A percentile compares a stretch with the other conserved stretches of the same genome.
Evolutionary conservation across 2,113 vertebrate species (phyloP).

Genomic region (Athene noctua): DNA sequence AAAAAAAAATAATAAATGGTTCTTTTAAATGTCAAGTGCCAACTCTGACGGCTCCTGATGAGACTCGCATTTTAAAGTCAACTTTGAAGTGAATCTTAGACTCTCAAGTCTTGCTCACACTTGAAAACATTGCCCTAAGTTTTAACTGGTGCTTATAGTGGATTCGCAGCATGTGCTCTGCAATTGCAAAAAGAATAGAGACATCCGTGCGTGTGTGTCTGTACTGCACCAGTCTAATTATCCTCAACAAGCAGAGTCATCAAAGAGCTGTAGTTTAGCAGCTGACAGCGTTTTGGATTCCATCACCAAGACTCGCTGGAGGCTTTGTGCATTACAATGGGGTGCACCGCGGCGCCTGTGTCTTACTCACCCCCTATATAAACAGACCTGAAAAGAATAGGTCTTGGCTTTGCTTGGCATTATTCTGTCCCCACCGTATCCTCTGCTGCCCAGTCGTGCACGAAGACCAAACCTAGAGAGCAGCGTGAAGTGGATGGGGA

Average conservation of each 20-base stretch:
- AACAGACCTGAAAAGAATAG: neutral
- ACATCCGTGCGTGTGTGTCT: conserved; percentile 55
- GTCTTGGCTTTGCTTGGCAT: neutral
- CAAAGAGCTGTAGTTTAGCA: conserved; percentile 48
- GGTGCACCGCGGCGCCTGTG: neutral
- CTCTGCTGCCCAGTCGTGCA: neutral
- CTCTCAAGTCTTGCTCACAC: neutral
- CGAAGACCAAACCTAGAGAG: neutral
- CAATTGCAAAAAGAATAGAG: conserved; percentile 29
- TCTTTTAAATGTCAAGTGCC: neutral
- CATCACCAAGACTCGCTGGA: conserved; percentile 17
- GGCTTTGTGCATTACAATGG: conserved; percentile 35
- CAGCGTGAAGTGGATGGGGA: fast-evolving
- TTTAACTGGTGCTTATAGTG: neutral
- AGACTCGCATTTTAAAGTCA: neutral
- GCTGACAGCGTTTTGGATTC: conserved; percentile 52
- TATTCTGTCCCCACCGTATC: neutral
- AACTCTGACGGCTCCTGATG: neutral
- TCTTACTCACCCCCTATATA: neutral
- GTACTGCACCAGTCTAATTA: conserved; percentile 60
- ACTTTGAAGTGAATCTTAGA: neutral
- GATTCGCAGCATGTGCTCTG: conserved; percentile 37
- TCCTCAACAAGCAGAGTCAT: conserved; percentile 67
- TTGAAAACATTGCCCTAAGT: neutral
- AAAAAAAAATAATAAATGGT: neutral